Base-by-base conservation (phyloP, 2,888 invertebrate genomes). In the Amphipyra tragopoginis region DNA sequence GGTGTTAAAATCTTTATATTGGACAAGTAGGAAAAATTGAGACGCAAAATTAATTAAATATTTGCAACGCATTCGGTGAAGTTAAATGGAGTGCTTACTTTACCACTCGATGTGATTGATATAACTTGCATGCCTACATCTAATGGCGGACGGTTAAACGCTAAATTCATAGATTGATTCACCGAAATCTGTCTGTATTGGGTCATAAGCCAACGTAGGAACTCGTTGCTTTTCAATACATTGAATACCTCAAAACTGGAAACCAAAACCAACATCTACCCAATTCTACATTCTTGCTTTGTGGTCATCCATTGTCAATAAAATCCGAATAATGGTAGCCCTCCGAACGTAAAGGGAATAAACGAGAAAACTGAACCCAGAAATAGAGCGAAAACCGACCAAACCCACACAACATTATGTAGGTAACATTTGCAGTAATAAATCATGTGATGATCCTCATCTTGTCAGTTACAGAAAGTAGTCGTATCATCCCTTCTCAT, bases 401-500 rank as follows among this genome's bases (percentile, higher is more conserved):
- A 57, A 70, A 45, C 40, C 43, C 39, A 34, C 47, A 64, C 58
- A 64, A 54, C 47, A 62, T 75, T 63, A 76, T 67, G 52, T 66
- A 66, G 39, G 50, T 10, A 55, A 42, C 74, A 79, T 82, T 79
- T 77, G 74, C 70, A 77, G 61, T 56, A 65, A 77, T 77, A 79
- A 77, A 77, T 77, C 77, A 77, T 77, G 71, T 73, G 77, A 77
- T 77, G 80, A 77, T 79, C 74, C 78, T 68, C 67, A 66, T 77
- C 74, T 77, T 79, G 77, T 79, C 77, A 77, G 77, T 79, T 77
- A 79, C 77, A 77, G 77, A 82, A 82, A 80, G 73, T 79, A 81
- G 80, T 81, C 75, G 76, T 80, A 81, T 83, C 82, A 77, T 79
- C 73, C 76, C 79, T 81, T 78, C 82, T 80, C 81, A 75, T 82